A percentile compares a stretch with the other conserved stretches of the same genome.
These are phyloP conservation scores for Chironomus striatipennis DNA, from an alignment of 1,140 invertebrate genomes.

Conservation along the genomic window DNA sequence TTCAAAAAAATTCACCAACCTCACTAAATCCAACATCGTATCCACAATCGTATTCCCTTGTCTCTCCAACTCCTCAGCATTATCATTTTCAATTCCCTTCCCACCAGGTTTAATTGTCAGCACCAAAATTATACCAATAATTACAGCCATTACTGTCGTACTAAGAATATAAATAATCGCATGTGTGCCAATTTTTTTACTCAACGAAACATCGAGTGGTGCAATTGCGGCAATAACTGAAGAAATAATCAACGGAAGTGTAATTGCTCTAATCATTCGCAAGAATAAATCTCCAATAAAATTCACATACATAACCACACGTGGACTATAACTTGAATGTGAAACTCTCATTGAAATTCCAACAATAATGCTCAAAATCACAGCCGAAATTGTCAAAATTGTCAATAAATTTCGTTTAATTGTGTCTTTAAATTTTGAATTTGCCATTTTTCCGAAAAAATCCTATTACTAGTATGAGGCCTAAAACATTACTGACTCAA, in stretches of 20 bases:
- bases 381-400: not conserved
- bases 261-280: not conserved
- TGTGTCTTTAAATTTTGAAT: not conserved
- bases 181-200: slow-evolving; percentile 55
- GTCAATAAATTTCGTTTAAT: not conserved
- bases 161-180: slow-evolving; percentile 66
- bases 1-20: too few species aligned
- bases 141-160: slow-evolving; percentile 66
- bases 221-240: slow-evolving; percentile 55
- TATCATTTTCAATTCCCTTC: slow-evolving; percentile 32
- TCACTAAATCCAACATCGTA: slow-evolving; percentile 73
- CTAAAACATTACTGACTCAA: too few species aligned
- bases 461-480: too few species aligned
- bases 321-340: not conserved
- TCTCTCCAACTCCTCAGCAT: slow-evolving; percentile 5
- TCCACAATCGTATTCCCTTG: slow-evolving; percentile 63
- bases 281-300: not conserved
- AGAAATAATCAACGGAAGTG: too few species aligned
- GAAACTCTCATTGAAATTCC: not conserved
- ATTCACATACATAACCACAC: not conserved
- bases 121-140: slow-evolving; percentile 64
- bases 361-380: not conserved
- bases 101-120: slow-evolving; percentile 60
- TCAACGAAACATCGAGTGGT: slow-evolving; percentile 54
- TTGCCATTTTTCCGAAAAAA: too few species aligned